phyloP scores from a whole-genome alignment of 2,888 invertebrate species.

The Eilema depressum region DNA sequence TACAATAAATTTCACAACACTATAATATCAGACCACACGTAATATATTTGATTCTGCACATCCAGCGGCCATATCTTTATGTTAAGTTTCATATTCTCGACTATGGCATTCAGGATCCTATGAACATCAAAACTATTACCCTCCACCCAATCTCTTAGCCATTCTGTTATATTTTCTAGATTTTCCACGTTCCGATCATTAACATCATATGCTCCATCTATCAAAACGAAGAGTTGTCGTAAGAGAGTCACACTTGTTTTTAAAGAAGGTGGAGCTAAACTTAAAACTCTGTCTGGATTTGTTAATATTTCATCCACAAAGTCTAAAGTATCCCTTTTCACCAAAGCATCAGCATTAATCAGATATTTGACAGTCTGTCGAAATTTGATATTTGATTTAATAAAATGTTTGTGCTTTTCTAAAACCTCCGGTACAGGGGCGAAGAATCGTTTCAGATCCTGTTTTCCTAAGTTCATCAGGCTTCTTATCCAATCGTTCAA shows the following conservation, averaged over 20 bases:
- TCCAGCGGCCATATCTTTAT: constrained; percentile 60
- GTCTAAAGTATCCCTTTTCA: constrained; percentile 63
- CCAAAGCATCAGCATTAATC: constrained; percentile 39
- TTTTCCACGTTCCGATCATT: constrained; percentile 52
- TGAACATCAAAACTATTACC: constrained; percentile 42
- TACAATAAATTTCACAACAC: constrained; percentile 26
- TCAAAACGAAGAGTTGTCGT: constrained; percentile 49
- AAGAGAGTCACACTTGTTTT: constrained; percentile 51
- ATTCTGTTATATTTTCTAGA: constrained; percentile 54
- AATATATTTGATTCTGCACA: constrained; percentile 55
- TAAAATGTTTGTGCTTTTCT: constrained; percentile 48
- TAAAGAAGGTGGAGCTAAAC: constrained; percentile 47
- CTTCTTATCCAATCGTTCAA: constrained; percentile 60
- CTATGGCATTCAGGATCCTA: constrained; percentile 50
- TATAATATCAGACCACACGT: constrained; percentile 58
- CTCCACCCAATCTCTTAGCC: constrained; percentile 45
- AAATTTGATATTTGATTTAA: constrained; percentile 57
- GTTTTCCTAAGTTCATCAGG: constrained; percentile 47
- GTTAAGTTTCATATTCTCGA: constrained; percentile 61
- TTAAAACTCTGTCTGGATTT: constrained; percentile 50
- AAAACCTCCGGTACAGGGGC: constrained; percentile 48
- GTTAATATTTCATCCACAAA: constrained; percentile 65
- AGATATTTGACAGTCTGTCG: constrained; percentile 54
- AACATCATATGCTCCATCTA: constrained; percentile 61
- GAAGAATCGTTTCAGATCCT: constrained; percentile 54